Conservation (phyloP, 2,888 invertebrate genomes). For the Lasioglossum vierecki region DNA sequence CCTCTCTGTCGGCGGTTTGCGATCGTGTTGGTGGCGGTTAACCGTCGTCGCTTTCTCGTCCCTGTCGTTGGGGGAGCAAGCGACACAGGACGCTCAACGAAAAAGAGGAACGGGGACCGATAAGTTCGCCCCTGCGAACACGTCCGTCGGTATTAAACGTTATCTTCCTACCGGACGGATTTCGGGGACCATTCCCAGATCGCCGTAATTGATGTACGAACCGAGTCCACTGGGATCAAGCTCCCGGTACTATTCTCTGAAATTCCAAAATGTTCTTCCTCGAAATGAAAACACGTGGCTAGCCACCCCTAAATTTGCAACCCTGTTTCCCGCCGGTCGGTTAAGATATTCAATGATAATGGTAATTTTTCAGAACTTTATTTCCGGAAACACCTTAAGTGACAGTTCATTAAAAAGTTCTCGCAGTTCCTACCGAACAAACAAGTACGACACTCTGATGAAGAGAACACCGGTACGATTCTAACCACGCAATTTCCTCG, state of each 20-base stretch:
- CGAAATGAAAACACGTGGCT: too few species aligned
- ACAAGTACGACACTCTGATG: background rate
- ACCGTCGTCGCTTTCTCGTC: slow-evolving; percentile 42
- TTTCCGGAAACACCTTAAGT: too few species aligned
- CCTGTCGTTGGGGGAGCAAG: background rate
- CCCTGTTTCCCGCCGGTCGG: background rate
- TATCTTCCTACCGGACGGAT: background rate
- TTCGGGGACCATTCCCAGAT: background rate
- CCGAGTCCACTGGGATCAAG: background rate
- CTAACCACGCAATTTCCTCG: background rate
- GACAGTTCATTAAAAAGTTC: too few species aligned
- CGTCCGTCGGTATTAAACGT: slow-evolving; percentile 6
- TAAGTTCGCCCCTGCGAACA: background rate
- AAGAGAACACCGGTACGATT: background rate
- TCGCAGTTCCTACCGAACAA: background rate
- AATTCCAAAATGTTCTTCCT: background rate
- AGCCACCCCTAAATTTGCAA: background rate
- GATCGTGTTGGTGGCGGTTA: slow-evolving; percentile 50
- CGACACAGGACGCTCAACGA: background rate
- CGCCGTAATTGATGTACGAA: background rate
- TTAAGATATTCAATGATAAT: background rate
- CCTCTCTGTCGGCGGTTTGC: slow-evolving; percentile 26
- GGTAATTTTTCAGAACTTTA: too few species aligned
- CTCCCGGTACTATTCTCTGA: background rate
- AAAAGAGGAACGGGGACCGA: slow-evolving; percentile 18